Base-by-base conservation (phyloP, 2,888 invertebrate genomes). In the Eristalis intricaria region DNA sequence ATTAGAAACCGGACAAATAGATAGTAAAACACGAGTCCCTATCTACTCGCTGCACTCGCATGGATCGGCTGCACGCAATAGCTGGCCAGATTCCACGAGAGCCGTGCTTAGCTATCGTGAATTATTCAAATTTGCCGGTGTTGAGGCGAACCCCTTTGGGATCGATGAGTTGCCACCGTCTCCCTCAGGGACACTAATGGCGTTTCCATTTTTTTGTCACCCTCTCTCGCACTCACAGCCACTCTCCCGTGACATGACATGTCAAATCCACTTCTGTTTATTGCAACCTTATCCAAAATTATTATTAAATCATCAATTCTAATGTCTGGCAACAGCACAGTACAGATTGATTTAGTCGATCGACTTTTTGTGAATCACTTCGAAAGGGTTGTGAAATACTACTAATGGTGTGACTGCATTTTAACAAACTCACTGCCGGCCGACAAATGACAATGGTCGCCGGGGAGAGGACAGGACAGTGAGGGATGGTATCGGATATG, bases 51-150 rank as follows among this genome's bases (percentile, higher is more conserved):
- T 40, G 32, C 22, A 66, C 35, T 40, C 26, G 23, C 26, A 60
- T 29, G 29, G 66, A 56, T 29, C 58, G 13, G 19, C 32, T 75
- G 64, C 69, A 81, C 81, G 81, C 75, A 81, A 81, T 58, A 69
- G 58, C 64, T 66, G 79, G 71, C 58, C 71, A 84, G 68, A 84
- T 76, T 80, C 75, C 76, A 84, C 68, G 65, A 76, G 78, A 22
- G 38, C 60, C 73, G 63, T 73, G 77, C 43, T 84, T 66, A 76
- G 84, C 29, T 71, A 71, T 76, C 58, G 66, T 84, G 80, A 71
- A 85, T 80, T 81, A 85, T 81, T 81, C 68, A 81, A 81, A 69
- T 74, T 40, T 63, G 58, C 65, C 32, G 50, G 85, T 77, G 69
- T 69, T 7, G 60, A 38, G 38, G 38, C 11, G 69, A 50, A 74